These are phyloP conservation scores for Triops cancriformis DNA, from an alignment of 1,140 invertebrate genomes.

Conservation along the genomic window DNA sequence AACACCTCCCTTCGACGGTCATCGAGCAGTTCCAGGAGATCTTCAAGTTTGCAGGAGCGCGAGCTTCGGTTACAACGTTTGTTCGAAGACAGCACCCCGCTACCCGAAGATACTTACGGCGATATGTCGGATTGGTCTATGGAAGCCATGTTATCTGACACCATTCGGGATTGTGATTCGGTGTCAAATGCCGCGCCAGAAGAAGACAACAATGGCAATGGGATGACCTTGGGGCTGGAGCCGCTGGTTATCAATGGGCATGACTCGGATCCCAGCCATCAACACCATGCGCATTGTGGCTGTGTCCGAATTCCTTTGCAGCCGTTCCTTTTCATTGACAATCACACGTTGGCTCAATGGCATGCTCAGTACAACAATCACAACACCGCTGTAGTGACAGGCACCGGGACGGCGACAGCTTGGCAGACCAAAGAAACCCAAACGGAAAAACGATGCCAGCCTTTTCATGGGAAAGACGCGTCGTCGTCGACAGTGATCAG, in stretches of 20 bases:
- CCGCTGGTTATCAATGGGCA: background rate
- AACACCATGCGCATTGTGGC: slow-evolving; percentile 3
- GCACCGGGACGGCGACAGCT: background rate
- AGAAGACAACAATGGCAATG: slow-evolving; percentile 6
- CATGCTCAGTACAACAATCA: background rate
- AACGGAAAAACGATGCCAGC: background rate
- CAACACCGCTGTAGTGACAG: background rate
- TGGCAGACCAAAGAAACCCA: background rate
- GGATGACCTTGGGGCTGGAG: background rate
- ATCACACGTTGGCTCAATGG: slow-evolving; percentile 3
- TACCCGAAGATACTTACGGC: background rate
- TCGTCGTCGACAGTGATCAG: background rate
- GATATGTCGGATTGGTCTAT: slow-evolving; percentile 25
- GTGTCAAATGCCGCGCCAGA: background rate
- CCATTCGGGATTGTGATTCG: slow-evolving; percentile 19
- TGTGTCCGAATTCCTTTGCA: background rate
- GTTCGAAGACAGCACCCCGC: slow-evolving; percentile 19
- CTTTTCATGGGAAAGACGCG: background rate
- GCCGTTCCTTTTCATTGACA: background rate
- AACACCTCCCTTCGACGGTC: background rate
- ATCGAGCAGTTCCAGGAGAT: slow-evolving; percentile 15
- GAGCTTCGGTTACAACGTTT: background rate
- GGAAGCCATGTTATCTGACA: slow-evolving; percentile 26
- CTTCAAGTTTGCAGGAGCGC: slow-evolving; percentile 11
- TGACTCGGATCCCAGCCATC: background rate